Percentiles rank a stretch among this genome's conserved stretches.
Conservation (phyloP, 2,113 vertebrate species). For the Sinocyclocheilus rhinocerous region DNA sequence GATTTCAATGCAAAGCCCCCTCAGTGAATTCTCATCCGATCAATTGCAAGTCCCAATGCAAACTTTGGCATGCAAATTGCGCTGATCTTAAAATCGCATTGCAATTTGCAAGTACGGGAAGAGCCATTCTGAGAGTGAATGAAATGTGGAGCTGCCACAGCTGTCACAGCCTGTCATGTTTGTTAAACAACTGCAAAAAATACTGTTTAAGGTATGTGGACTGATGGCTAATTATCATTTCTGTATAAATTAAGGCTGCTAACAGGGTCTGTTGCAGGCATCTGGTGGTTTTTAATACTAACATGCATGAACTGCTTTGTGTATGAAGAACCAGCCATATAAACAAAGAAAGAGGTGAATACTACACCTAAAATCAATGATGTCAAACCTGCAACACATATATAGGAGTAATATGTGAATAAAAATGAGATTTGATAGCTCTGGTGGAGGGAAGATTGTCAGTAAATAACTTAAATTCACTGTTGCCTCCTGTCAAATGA, state of each 20-base stretch:
- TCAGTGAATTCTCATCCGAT: background rate
- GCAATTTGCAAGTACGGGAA: background rate
- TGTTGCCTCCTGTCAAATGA: background rate
- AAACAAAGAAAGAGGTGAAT: background rate
- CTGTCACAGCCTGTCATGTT: slow-evolving; percentile 21
- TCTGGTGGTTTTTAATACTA: slow-evolving; percentile 24
- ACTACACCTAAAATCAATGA: background rate
- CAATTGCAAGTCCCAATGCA: background rate
- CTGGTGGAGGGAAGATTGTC: background rate
- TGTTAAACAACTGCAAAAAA: slow-evolving; percentile 41
- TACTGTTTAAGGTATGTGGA: slow-evolving; percentile 24
- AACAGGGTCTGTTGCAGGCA: slow-evolving; percentile 26
- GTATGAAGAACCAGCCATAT: background rate
- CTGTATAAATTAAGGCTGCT: slow-evolving; percentile 48
- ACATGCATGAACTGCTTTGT: slow-evolving; percentile 12
- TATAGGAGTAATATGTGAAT: too few species aligned
- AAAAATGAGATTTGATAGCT: too few species aligned
- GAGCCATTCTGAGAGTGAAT: slow-evolving; percentile 6
- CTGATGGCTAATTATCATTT: slow-evolving; percentile 45
- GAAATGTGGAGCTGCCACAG: slow-evolving; percentile 20
- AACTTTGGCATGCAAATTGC: background rate
- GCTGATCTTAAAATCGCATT: background rate
- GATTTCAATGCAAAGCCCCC: background rate
- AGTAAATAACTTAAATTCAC: background rate
- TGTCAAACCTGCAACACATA: background rate